phyloP scores from a whole-genome alignment of 92 coral and sea anemone genomes.

The Epizoanthus stellaris region DNA sequence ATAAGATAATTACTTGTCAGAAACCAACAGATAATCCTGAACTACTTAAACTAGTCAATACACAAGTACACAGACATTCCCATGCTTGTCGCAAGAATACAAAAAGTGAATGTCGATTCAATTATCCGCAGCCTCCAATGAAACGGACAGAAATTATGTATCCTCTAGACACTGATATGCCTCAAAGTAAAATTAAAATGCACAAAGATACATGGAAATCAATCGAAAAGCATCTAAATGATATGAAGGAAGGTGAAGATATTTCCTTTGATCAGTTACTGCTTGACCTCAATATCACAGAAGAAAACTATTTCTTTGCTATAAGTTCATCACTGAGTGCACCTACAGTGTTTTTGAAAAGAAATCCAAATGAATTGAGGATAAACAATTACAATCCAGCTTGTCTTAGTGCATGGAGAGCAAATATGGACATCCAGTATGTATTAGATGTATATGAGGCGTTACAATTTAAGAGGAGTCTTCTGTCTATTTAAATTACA shows the following conservation, averaged over 20 bases:
- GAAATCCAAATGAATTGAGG: not conserved
- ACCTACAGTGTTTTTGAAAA: constrained; percentile 55
- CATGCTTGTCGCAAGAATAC: constrained; percentile 61
- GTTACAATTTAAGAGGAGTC: no score
- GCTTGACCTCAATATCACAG: constrained; percentile 21
- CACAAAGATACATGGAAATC: constrained; percentile 55
- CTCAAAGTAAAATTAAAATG: not conserved
- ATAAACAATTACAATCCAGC: no score
- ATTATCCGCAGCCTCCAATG: no score
- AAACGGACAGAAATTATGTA: constrained; percentile 43
- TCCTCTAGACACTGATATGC: constrained; percentile 50
- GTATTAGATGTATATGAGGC: no score
- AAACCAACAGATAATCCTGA: constrained; percentile 46
- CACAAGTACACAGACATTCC: constrained; percentile 60
- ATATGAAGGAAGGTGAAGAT: constrained; percentile 49
- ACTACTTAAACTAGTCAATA: constrained; percentile 42
- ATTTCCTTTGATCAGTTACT: constrained; percentile 58
- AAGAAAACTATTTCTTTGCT: constrained; percentile 49
- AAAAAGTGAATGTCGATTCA: not conserved
- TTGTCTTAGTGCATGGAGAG: no score
- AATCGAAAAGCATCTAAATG: constrained; percentile 40
- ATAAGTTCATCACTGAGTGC: constrained; percentile 47
- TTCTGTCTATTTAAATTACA: no score
- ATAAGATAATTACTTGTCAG: constrained; percentile 61
- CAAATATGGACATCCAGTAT: no score